Base-by-base conservation (phyloP, 2,113 vertebrate genomes). In the Isichthys henryi region DNA sequence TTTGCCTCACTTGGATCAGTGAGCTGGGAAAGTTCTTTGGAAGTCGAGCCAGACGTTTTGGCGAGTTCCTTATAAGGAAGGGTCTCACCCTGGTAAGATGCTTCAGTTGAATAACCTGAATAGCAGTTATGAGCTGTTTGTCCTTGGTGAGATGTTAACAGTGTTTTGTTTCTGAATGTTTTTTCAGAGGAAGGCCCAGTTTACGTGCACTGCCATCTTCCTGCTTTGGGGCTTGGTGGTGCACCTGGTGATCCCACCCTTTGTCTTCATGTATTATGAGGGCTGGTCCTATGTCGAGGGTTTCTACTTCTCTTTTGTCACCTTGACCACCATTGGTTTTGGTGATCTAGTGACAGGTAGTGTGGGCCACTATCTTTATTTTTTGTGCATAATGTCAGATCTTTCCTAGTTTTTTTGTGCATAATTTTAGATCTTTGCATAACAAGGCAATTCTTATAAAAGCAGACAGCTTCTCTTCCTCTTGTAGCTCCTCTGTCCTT, bases 1-100 rank as follows among this genome's bases (percentile, higher is more conserved):
- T 99, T 74, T 99, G 98, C 91, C 95, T 99, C 94, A 98, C 98
- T 0, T 99, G 98, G 98, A 97, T 99, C 93, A 99, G 98, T 85
- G 96, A 97, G 89, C 93, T 99, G 93, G 98, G 98, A 48, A 99
- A 98, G 31, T 99, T 99, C 93, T 99, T 99, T 85, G 97, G 97
- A 83, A 97, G 97, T 90, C 96, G 98, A 45, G 96, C 97, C 88
- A 99, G 98, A 93, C 97, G 97, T 77, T 91, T 99, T 91, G 98
- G 98, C 89, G 95, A 97, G 91, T 96, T 98, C 92, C 94, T 99
- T 83, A 96, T 98, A 0, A 97, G 95, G 88, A 97, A 95, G 97
- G 96, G 96, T 1, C 93, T 98, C 87, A 96, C 96, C 91, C 95
- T 97, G 97, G 98, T 99, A 96, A 95, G 96, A 87, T 7, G 13